These are phyloP conservation scores for Drosophila arawakana DNA, from an alignment of 1,140 invertebrate species.

Conservation along the genomic window DNA sequence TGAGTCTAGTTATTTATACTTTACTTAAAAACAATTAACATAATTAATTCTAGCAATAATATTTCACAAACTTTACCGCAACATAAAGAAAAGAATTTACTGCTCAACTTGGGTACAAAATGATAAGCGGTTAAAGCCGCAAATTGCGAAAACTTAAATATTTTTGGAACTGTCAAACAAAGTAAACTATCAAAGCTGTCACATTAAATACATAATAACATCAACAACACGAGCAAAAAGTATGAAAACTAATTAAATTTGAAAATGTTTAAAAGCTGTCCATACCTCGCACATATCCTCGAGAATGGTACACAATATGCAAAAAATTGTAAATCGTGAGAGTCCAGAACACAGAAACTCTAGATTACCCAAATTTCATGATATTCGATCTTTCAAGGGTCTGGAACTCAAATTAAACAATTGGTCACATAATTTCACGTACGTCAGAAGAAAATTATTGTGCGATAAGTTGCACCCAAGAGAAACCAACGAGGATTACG, in stretches of 20 bases:
- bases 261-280: neutral
- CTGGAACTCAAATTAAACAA: neutral
- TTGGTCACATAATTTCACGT: neutral
- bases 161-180: no score
- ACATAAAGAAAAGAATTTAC: no score
- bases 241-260: neutral
- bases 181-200: neutral
- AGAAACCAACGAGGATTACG: neutral
- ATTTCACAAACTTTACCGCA: no score
- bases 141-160: no score
- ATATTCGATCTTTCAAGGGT: neutral
- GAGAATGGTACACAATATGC: neutral
- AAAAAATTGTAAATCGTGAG: neutral
- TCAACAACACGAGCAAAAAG: neutral
- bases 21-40: conserved; percentile 58
- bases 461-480: neutral
- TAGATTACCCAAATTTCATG: neutral
- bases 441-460: neutral
- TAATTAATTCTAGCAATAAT: conserved; percentile 63
- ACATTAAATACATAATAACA: neutral
- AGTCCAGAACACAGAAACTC: neutral
- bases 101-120: no score
- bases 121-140: no score
- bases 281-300: neutral
- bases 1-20: conserved; percentile 58